Conservation (phyloP, 2,113 vertebrate species). For the Phocoena sinus region DNA sequence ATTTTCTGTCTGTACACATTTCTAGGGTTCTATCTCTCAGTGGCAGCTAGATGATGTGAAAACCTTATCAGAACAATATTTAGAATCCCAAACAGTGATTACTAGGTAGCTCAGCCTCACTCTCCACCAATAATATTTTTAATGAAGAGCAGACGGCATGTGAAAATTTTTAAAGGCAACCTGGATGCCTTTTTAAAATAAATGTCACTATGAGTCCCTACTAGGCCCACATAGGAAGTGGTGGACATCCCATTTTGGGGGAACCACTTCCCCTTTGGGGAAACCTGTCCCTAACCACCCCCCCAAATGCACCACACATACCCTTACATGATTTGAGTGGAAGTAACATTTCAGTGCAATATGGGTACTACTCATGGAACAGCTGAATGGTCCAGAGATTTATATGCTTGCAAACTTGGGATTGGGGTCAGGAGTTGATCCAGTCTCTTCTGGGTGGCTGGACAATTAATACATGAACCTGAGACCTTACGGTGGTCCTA, state of each 20-base stretch:
- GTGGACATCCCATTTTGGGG: background rate
- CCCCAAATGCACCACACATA: background rate
- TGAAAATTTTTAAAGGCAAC: background rate
- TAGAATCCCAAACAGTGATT: conserved; percentile 26
- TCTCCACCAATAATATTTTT: background rate
- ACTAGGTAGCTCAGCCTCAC: background rate
- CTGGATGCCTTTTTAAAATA: background rate
- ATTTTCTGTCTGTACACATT: background rate
- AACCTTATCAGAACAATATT: background rate
- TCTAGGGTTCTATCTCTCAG: background rate
- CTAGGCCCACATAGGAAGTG: background rate
- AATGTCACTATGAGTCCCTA: background rate
- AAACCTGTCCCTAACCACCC: background rate
- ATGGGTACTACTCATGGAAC: background rate
- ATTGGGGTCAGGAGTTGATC: background rate
- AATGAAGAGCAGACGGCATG: background rate
- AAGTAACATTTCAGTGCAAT: background rate
- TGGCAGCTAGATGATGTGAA: background rate
- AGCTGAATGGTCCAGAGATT: background rate
- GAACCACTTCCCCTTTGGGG: background rate
- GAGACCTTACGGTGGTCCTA: background rate
- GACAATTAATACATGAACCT: background rate
- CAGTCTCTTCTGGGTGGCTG: background rate
- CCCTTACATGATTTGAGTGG: background rate
- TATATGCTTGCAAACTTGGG: background rate